phyloP scores from a whole-genome alignment of 1,140 invertebrate genomes.

The Drosophila bocki region DNA sequence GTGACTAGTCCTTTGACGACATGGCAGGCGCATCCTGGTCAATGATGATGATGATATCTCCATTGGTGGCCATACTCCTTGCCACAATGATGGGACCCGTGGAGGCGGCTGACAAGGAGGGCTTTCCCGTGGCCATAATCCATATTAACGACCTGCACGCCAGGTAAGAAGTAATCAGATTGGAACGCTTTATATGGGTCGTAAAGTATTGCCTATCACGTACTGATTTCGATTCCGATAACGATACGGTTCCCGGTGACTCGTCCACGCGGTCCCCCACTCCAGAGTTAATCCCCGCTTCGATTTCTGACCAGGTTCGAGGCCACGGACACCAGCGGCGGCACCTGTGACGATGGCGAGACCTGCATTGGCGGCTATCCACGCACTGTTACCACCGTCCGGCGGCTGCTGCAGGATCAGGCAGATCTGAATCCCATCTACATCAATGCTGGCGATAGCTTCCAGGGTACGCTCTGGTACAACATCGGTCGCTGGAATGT shows the following conservation, averaged over 20 bases:
- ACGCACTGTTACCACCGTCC: conserved; percentile 87
- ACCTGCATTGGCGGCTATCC: conserved; percentile 91
- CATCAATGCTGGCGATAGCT: conserved; percentile 94
- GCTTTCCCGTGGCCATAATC: conserved; percentile 90
- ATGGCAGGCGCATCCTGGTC: conserved; percentile 8
- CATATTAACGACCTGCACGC: conserved; percentile 94
- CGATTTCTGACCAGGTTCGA: conserved; percentile 87
- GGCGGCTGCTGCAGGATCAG: conserved; percentile 86
- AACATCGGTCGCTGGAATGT: conserved; percentile 91
- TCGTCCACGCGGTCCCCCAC: neutral
- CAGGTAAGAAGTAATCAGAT: conserved; percentile 85
- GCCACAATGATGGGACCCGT: neutral
- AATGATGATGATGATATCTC: neutral
- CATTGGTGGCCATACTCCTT: neutral
- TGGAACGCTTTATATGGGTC: conserved; percentile 22
- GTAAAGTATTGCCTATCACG: conserved; percentile 25
- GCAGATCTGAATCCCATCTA: conserved; percentile 89
- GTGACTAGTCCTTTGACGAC: neutral
- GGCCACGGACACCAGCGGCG: conserved; percentile 87
- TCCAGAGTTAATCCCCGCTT: conserved; percentile 29
- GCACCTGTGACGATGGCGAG: conserved; percentile 86
- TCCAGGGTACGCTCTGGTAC: conserved; percentile 95
- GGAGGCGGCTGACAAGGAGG: conserved; percentile 67
- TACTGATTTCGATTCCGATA: conserved; percentile 40
- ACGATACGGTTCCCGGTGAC: conserved; percentile 19